A percentile compares a stretch with the other conserved stretches of the same genome.
Conservation (phyloP, 2,113 vertebrate genomes). For the Oryzias javanicus region DNA sequence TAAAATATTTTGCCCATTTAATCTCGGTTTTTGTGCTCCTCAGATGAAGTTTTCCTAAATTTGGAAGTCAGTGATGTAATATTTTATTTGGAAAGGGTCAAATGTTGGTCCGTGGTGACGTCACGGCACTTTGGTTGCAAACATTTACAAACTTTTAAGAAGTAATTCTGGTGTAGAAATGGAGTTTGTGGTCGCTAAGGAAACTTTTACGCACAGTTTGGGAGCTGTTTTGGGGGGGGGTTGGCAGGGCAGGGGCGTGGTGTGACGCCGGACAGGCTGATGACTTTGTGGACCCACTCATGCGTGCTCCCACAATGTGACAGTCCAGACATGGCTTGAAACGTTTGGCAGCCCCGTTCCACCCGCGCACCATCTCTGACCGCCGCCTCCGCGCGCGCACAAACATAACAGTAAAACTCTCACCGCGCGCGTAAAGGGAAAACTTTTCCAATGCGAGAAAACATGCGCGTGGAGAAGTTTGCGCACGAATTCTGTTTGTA, state of each 20-base stretch:
- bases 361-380: conserved; percentile 59
- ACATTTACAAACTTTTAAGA: neutral
- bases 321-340: conserved; percentile 79
- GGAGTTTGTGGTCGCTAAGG: neutral
- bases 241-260: conserved; percentile 72
- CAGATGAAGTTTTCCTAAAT: neutral
- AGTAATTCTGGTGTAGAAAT: neutral
- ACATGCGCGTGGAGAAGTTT: conserved; percentile 39
- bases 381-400: conserved; percentile 59
- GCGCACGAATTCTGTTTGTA: conserved; percentile 57
- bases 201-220: conserved; percentile 25
- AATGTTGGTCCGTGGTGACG: neutral
- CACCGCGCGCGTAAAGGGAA: neutral
- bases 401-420: neutral
- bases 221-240: conserved; percentile 15
- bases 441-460: conserved; percentile 20
- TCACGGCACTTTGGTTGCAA: neutral
- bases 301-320: conserved; percentile 77
- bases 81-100: neutral
- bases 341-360: conserved; percentile 67
- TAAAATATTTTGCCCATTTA: too few relatives aligned
- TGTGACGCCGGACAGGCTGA: conserved; percentile 60
- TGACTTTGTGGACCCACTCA: conserved; percentile 77
- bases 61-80: neutral
- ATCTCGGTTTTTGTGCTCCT: neutral